Percentiles rank a stretch among this genome's conserved stretches.
Conservation (phyloP, 2,888 invertebrate genomes). For the Octodonta nipae region DNA sequence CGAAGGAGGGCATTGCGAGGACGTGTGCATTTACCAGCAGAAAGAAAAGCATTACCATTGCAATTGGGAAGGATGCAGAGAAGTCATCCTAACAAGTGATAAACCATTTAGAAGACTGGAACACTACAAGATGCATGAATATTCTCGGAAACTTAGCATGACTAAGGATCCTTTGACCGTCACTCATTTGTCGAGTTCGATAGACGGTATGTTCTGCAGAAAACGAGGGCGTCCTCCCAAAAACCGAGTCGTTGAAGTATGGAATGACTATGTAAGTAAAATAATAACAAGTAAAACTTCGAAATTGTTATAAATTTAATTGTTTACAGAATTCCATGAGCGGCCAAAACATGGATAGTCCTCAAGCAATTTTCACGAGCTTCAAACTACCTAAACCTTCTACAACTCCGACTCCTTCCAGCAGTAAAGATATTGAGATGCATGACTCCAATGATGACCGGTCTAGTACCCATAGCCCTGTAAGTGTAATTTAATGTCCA, state of each 20-base stretch:
- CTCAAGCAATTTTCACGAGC: conserved; percentile 84
- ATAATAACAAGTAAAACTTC: neutral
- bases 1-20: conserved; percentile 49
- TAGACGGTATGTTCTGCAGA: conserved; percentile 84
- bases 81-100: conserved; percentile 61
- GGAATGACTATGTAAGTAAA: conserved; percentile 63
- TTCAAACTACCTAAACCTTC: conserved; percentile 75
- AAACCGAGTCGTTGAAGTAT: conserved; percentile 84
- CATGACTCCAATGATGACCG: conserved; percentile 31
- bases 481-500: conserved; percentile 31
- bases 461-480: conserved; percentile 30
- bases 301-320: conserved; percentile 1
- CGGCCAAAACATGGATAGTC: conserved; percentile 45
- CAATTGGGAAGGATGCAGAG: conserved; percentile 75
- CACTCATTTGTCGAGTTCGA: conserved; percentile 52
- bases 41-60: conserved; percentile 81
- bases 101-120: conserved; percentile 70
- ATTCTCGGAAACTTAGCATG: conserved; percentile 33
- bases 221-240: conserved; percentile 94
- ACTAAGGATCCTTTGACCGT: conserved; percentile 38
- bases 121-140: conserved; percentile 69
- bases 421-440: conserved; percentile 28
- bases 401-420: conserved; percentile 24
- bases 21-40: conserved; percentile 57
- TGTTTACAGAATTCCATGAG: conserved; percentile 28